Evolutionary conservation across 2,797 vertebrate genomes (phyloP).

Genomic region (Chaetodon trifasciatus): DNA sequence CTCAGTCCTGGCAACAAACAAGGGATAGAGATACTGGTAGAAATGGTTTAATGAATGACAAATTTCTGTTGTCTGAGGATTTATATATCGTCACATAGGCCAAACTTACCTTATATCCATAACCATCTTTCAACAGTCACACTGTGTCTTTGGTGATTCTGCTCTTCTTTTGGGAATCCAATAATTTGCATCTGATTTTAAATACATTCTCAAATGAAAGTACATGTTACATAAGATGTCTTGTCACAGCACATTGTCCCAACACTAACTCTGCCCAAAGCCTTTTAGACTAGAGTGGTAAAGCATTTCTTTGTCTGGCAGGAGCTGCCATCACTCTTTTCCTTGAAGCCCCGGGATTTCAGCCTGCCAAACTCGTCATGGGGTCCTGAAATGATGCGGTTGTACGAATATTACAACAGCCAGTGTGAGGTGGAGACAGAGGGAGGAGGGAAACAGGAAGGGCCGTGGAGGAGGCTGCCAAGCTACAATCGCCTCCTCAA

Average conservation of each 20-base stretch:
- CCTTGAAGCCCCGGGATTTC: conserved; percentile 78
- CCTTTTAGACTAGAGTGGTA: background rate
- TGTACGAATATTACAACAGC: conserved; percentile 84
- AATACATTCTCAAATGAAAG: too few relatives aligned
- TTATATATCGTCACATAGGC: background rate
- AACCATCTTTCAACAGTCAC: background rate
- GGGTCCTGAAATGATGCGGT: conserved; percentile 83
- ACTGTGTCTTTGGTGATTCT: background rate
- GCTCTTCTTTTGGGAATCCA: background rate
- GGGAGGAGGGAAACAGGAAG: conserved; percentile 60
- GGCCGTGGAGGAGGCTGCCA: conserved; percentile 86
- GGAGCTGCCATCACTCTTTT: conserved; percentile 66
- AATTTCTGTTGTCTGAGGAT: background rate
- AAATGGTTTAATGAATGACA: background rate
- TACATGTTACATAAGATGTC: background rate
- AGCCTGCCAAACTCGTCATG: conserved; percentile 89
- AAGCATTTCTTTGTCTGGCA: conserved; percentile 42
- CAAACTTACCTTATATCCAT: too few relatives aligned
- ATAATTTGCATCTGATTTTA: background rate
- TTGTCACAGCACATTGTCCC: background rate
- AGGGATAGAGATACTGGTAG: background rate
- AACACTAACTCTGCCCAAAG: background rate
- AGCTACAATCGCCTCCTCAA: conserved; percentile 87
- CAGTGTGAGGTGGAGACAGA: conserved; percentile 74
- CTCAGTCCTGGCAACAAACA: too few relatives aligned